These are phyloP conservation scores for Dasysyrphus tricinctus DNA, from an alignment of 2,888 invertebrate species.

Conservation along the genomic window DNA sequence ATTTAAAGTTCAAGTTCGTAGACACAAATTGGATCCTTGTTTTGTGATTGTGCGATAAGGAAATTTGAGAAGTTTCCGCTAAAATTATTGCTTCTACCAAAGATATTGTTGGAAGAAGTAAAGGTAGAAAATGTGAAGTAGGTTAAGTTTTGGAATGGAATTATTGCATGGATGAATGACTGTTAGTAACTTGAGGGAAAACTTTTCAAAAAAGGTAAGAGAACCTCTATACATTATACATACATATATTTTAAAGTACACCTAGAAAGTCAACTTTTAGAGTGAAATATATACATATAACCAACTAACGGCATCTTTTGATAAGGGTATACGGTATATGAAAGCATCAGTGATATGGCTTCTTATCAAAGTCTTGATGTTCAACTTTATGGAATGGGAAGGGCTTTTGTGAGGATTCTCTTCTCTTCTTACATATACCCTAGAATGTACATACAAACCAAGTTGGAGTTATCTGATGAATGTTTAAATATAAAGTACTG, in stretches of 20 bases:
- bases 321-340: conserved; percentile 65
- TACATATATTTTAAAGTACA: not conserved
- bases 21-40: conserved; percentile 66
- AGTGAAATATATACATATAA: conserved; percentile 31
- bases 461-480: conserved; percentile 38
- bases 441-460: not conserved
- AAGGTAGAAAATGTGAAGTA: conserved; percentile 1
- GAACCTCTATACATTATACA: not conserved
- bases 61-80: conserved; percentile 49
- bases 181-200: conserved; percentile 24
- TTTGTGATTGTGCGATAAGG: conserved; percentile 63
- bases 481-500: not conserved
- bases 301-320: conserved; percentile 48
- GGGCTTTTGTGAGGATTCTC: not conserved
- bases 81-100: conserved; percentile 31
- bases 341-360: conserved; percentile 55
- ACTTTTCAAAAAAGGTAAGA: conserved; percentile 45
- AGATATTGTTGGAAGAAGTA: conserved; percentile 12
- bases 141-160: not conserved
- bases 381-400: not conserved
- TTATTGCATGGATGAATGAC: conserved; percentile 19
- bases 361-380: conserved; percentile 52
- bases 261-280: conserved; percentile 43
- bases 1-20: conserved; percentile 65
- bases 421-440: not conserved